Evolutionary conservation across 2,888 invertebrate species (phyloP).

Genomic region (Synergus laeviventris): DNA sequence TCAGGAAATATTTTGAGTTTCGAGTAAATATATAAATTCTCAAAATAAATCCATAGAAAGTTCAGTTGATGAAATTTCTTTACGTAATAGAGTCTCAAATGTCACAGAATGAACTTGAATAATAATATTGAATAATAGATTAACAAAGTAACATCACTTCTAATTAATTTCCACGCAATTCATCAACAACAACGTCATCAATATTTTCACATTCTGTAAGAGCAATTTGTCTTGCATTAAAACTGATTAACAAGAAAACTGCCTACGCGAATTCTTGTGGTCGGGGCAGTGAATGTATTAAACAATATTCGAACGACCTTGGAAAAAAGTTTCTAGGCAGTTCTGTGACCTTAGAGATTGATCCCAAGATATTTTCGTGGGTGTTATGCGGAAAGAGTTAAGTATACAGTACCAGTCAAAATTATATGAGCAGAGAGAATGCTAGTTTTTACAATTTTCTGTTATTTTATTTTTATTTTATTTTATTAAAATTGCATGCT

Average conservation of each 20-base stretch:
- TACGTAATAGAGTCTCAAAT: background rate
- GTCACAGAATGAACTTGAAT: background rate
- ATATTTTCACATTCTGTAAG: too few relatives aligned
- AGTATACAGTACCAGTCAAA: background rate
- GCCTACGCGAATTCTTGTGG: conserved; percentile 37
- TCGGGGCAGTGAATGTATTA: background rate
- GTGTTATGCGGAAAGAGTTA: background rate
- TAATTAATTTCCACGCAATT: too few relatives aligned
- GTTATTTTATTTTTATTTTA: too few relatives aligned
- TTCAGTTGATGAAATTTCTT: background rate
- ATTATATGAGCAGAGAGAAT: background rate
- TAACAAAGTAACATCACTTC: too few relatives aligned
- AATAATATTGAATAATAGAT: too few relatives aligned
- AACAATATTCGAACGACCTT: conserved; percentile 5
- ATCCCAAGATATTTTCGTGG: background rate
- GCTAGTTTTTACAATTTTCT: background rate
- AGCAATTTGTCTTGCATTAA: background rate
- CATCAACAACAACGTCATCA: too few relatives aligned
- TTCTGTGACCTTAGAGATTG: background rate
- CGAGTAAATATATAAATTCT: background rate
- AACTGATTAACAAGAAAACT: conserved; percentile 19
- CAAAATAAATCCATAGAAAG: background rate
- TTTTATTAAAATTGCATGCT: background rate
- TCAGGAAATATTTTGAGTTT: background rate
- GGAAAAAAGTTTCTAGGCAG: conserved; percentile 11